Evolutionary conservation across 30 jellyfish, hydroid and myxozoan genomes (phyloP), one percentile per base, ranked within the genome.

Genomic region (Aurelia coerulea): DNA sequence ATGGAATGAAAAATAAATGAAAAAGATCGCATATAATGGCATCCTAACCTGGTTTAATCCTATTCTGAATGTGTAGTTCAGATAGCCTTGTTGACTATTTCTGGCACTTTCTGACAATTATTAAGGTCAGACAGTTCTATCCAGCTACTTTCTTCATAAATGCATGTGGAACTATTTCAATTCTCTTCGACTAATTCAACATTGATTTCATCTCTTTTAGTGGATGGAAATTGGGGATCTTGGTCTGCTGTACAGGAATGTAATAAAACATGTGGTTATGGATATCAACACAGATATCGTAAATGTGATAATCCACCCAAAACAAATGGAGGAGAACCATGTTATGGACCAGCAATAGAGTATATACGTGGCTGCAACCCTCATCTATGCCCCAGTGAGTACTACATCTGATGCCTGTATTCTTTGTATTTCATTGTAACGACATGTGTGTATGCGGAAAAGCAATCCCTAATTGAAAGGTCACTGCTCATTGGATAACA

Each of bases 151-250:
- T n/a, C n/a, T n/a, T n/a, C n/a, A n/a, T n/a, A n/a, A n/a, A n/a
- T n/a, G n/a, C n/a, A n/a, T n/a, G n/a, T n/a, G n/a, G n/a, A n/a
- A n/a, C n/a, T n/a, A n/a, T n/a, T n/a, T n/a, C n/a, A n/a, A n/a
- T 37, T 37, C 4, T 37, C 46, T 37, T 37, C 46, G 4, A 37
- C 46, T 37, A 1, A 37, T 2, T 8, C 5, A 39, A 39, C 0
- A 39, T 39, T 39, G 50, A 39, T 2, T 39, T 39, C 50, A 39
- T 39, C 1, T 31, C 10, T 56, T 54, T 29, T 51, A 89, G 97
- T 89, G 17, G 86, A 89, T 74, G 97, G 97, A 16, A 54, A 62
- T 29, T 89, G 97, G 97, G 90, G 97, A 11, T 77, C 12, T 46
- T 89, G 97, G 97, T 67, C 84, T 18, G 19, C 74, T 7, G 72